phyloP scores from a whole-genome alignment of 92 coral and sea anemone genomes.

The Pocillopora meandrina region DNA sequence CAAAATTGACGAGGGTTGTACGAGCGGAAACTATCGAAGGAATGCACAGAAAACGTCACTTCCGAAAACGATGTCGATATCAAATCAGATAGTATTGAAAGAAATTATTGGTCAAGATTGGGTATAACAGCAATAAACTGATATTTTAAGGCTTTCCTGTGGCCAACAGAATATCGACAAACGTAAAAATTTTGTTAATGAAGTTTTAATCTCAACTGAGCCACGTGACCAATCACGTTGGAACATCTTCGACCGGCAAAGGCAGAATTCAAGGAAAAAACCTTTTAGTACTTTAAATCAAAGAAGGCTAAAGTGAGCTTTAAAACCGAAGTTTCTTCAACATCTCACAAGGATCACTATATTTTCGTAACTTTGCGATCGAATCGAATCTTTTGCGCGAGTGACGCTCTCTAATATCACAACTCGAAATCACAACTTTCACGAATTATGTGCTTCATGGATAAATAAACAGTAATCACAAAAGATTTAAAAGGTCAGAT shows the following conservation, averaged over 20 bases:
- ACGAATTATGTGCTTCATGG: background rate
- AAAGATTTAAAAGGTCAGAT: background rate
- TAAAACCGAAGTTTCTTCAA: background rate
- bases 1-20: too few species aligned
- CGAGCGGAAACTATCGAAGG: background rate
- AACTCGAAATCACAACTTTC: background rate
- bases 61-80: background rate
- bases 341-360: background rate
- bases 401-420: conserved; percentile 36
- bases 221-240: conserved; percentile 46
- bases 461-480: background rate
- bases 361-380: background rate
- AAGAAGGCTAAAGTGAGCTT: background rate
- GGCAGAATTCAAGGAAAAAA: background rate
- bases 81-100: background rate
- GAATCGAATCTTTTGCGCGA: background rate
- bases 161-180: background rate
- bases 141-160: background rate
- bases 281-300: background rate
- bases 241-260: conserved; percentile 15
- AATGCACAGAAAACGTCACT: background rate
- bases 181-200: background rate
- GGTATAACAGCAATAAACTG: background rate
- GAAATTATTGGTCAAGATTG: background rate
- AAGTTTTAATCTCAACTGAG: background rate